Evolutionary conservation across 2,113 vertebrate species (phyloP), one percentile per base, ranked within the genome.

Genomic region (Larimichthys polyactis): DNA sequence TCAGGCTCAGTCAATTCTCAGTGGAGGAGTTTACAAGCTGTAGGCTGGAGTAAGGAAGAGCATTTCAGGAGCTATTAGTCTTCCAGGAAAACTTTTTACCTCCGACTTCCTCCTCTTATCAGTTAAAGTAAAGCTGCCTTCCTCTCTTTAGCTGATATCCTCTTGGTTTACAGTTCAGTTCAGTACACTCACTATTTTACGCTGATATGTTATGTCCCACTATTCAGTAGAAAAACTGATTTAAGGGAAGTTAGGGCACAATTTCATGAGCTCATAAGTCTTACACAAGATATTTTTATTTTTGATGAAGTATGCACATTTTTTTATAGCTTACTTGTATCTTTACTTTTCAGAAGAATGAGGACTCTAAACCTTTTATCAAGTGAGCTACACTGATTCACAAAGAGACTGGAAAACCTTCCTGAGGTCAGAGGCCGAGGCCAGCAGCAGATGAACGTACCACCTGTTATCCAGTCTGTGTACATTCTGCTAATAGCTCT

Each of bases 1-100:
- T 85, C 76, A 54, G 63, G 49, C 67, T 55, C 51, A 11, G 70
- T 51, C 72, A 11, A 9, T 22, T 78, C 78, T 68, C 73, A 16
- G 73, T 16, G 63, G 78, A 84, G 24, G 29, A 48, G 60, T 75
- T 77, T 65, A 17, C 49, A 64, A 62, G 24, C 71, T 27, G 59
- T 36, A 17, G 71, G 43, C 22, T 54, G 48, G 14, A n/a, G 49
- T 40, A 11, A 52, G 24, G 51, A 36, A 4, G 22, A 70, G 43
- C 24, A 36, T 24, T 32, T 59, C 4, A 9, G 49, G 15, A 12
- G 20, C 19, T 32, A 16, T 51, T 51, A 36, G 8, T 11, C 22
- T 59, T 68, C 2, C 11, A 51, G 49, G n/a, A 8, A 70, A 52
- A 59, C 49, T 4, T 66, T 29, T 29, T 7, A 71, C 29, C n/a